Evolutionary conservation across 1,140 invertebrate genomes (phyloP).

Genomic region (Araneus ventricosus): DNA sequence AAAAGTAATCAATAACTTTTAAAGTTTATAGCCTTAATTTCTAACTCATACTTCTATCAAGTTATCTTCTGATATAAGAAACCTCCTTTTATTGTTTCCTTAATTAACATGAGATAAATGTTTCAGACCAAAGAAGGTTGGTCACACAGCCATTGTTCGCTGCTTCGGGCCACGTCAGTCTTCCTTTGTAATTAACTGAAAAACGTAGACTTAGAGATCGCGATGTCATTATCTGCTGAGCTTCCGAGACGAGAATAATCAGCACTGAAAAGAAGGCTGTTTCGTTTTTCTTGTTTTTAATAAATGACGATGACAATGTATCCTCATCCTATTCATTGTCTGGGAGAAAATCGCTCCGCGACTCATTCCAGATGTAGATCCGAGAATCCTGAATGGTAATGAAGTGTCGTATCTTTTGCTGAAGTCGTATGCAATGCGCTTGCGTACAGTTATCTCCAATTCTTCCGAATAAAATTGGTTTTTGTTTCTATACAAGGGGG

Average conservation of each 20-base stretch:
- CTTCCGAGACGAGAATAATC: neutral
- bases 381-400: neutral
- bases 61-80: too few species aligned
- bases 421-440: too few species aligned
- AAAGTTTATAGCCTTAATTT: neutral
- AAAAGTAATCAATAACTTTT: neutral
- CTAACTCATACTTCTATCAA: too few species aligned
- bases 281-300: neutral
- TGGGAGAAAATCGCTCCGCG: neutral
- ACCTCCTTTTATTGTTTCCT: neutral
- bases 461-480: too few species aligned
- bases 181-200: neutral
- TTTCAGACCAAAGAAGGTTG: neutral
- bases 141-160: neutral
- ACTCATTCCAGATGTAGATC: neutral
- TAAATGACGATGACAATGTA: neutral
- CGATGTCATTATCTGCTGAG: neutral
- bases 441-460: too few species aligned
- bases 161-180: neutral
- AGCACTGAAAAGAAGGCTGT: neutral
- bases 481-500: too few species aligned
- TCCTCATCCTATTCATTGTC: neutral
- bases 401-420: too few species aligned
- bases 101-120: constrained; percentile 10
- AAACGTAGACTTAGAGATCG: neutral